Conservation (phyloP, 64 coral and sea anemone genomes). For the Porites australiensis region DNA sequence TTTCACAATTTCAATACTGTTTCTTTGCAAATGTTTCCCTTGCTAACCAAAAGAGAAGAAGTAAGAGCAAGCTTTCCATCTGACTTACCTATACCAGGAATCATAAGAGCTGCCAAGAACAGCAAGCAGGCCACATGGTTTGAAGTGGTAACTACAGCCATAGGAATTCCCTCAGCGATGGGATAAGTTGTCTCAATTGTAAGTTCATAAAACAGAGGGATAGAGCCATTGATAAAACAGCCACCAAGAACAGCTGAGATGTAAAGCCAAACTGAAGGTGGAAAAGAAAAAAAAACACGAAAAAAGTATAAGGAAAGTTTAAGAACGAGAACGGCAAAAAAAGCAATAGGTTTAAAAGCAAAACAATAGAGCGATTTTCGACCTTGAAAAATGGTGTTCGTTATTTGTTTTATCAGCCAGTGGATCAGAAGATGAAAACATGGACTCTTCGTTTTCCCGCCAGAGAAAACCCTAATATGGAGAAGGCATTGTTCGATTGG, state of each 20-base stretch:
- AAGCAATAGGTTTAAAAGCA: too few species aligned
- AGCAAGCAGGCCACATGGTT: constrained; percentile 88
- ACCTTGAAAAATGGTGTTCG: too few species aligned
- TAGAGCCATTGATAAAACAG: constrained; percentile 94
- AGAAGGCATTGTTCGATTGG: too few species aligned
- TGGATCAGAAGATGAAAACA: too few species aligned
- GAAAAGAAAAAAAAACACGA: neutral
- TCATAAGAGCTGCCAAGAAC: constrained; percentile 82
- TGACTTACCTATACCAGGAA: constrained; percentile 86
- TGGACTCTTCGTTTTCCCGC: too few species aligned
- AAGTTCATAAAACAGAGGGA: constrained; percentile 87
- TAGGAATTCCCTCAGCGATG: constrained; percentile 88
- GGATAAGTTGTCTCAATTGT: constrained; percentile 94
- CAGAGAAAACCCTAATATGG: too few species aligned
- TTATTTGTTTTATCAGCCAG: too few species aligned
- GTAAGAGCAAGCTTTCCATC: neutral
- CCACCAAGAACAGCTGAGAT: constrained; percentile 91
- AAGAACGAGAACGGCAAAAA: too few species aligned
- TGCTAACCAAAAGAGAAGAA: neutral
- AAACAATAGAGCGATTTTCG: too few species aligned
- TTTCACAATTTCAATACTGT: too few species aligned
- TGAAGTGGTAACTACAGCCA: constrained; percentile 89
- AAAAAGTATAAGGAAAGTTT: neutral
- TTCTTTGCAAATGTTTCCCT: too few species aligned
- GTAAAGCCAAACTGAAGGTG: constrained; percentile 75